These are phyloP conservation scores for Junco hyemalis DNA, from an alignment of 2,113 vertebrate species.

Conservation along the genomic window DNA sequence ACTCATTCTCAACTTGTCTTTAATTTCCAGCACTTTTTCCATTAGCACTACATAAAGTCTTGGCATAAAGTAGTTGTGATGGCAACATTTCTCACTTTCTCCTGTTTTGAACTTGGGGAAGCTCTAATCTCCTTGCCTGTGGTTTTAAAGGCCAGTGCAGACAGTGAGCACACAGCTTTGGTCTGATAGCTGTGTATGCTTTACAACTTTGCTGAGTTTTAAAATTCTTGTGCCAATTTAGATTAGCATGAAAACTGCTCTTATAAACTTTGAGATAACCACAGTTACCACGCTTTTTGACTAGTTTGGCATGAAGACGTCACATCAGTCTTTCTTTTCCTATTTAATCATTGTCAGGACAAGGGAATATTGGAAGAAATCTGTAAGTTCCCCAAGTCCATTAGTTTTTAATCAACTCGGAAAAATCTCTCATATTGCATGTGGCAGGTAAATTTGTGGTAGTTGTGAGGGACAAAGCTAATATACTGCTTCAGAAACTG, in stretches of 20 bases:
- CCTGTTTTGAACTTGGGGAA: constrained; percentile 2
- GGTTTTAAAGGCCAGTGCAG: not conserved
- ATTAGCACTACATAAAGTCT: not conserved
- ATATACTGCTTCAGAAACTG: not conserved
- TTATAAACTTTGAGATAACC: not conserved
- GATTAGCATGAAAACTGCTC: not conserved
- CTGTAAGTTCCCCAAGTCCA: not conserved
- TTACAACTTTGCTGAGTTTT: not conserved
- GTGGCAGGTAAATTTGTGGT: not conserved
- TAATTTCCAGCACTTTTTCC: constrained; percentile 9
- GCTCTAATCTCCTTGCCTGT: not conserved
- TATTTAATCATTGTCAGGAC: not conserved
- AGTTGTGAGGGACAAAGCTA: not conserved
- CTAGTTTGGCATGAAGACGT: not conserved
- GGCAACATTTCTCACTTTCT: not conserved
- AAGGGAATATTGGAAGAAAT: not conserved
- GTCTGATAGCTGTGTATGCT: not conserved
- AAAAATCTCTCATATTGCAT: not conserved
- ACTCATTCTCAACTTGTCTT: not conserved
- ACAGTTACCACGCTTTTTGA: not conserved
- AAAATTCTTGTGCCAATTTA: not conserved
- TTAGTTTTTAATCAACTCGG: not conserved
- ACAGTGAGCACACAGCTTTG: not conserved
- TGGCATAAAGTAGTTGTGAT: not conserved
- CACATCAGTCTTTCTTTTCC: not conserved